Evolutionary conservation across 2,888 invertebrate genomes (phyloP).

Genomic region (Halictus ligatus): DNA sequence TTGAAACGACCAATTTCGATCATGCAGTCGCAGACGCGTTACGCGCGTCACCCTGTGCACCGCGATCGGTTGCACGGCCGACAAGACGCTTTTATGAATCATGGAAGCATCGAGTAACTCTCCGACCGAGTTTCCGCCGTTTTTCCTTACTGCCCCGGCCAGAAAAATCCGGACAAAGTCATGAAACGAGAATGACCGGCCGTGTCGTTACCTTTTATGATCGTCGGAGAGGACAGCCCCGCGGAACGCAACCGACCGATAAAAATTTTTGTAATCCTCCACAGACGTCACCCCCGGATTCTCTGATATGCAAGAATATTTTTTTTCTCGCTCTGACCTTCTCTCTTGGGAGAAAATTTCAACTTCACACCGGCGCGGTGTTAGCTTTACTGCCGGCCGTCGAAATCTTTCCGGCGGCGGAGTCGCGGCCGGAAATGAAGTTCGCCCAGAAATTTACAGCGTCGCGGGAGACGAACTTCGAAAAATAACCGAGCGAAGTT

Average conservation of each 20-base stretch:
- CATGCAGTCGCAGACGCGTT: no score
- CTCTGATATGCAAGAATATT: conserved; percentile 6
- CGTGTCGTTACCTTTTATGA: conserved; percentile 51
- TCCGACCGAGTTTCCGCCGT: neutral
- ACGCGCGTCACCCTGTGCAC: neutral
- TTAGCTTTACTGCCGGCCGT: neutral
- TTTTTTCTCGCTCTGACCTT: neutral
- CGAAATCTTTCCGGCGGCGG: neutral
- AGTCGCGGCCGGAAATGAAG: conserved; percentile 6
- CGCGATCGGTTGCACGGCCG: neutral
- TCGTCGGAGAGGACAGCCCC: conserved; percentile 19
- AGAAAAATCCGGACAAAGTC: conserved; percentile 30
- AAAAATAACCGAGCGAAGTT: conserved; percentile 21
- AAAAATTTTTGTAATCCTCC: conserved; percentile 43
- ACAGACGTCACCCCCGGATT: conserved; percentile 16
- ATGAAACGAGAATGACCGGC: conserved; percentile 44
- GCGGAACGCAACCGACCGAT: conserved; percentile 33
- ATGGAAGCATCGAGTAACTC: conserved; percentile 13
- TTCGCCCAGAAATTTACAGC: neutral
- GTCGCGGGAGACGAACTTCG: conserved; percentile 7
- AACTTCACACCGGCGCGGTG: neutral
- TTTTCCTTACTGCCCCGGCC: neutral
- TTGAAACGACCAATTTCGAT: no score
- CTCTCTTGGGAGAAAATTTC: neutral
- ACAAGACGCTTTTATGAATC: conserved; percentile 32